These are phyloP conservation scores for Drosophila ficusphila DNA, from an alignment of 1,140 invertebrate species.

Conservation along the genomic window DNA sequence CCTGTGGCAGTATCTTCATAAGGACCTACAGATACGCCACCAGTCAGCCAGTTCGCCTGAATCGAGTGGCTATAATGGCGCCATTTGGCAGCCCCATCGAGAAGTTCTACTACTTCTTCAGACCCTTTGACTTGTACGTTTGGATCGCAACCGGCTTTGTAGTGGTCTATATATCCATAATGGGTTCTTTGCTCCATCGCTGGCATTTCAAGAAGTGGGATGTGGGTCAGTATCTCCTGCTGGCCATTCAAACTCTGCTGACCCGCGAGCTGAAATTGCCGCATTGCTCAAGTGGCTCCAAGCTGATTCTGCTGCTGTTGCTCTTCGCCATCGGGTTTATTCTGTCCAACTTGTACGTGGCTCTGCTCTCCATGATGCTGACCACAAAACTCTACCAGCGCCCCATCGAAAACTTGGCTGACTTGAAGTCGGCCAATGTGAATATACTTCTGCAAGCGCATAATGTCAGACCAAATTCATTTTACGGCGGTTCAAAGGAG, in stretches of 20 bases:
- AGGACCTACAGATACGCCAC: constrained; percentile 28
- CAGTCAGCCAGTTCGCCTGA: constrained; percentile 32
- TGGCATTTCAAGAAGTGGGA: constrained; percentile 11
- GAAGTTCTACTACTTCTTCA: constrained; percentile 47
- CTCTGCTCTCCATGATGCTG: constrained; percentile 47
- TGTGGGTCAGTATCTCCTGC: constrained; percentile 44
- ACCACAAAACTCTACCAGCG: constrained; percentile 45
- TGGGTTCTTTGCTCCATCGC: constrained; percentile 39
- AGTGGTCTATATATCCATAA: constrained; percentile 16
- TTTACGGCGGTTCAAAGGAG: constrained; percentile 39
- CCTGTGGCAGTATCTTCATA: constrained; percentile 45
- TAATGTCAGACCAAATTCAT: constrained; percentile 9
- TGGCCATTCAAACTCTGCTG: constrained; percentile 39
- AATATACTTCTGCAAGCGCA: constrained; percentile 27
- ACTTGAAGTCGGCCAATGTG: constrained; percentile 39
- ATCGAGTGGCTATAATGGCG: constrained; percentile 42
- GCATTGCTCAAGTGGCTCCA: neutral
- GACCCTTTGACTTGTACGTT: constrained; percentile 27
- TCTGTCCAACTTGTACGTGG: constrained; percentile 34
- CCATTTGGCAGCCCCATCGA: constrained; percentile 51
- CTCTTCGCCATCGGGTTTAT: constrained; percentile 36
- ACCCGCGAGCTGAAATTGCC: constrained; percentile 15
- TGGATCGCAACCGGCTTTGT: constrained; percentile 14
- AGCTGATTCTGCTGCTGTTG: constrained; percentile 15
- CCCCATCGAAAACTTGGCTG: constrained; percentile 35